Base-by-base conservation (phyloP, 1,140 invertebrate species). In the Dendroctonus valens region DNA sequence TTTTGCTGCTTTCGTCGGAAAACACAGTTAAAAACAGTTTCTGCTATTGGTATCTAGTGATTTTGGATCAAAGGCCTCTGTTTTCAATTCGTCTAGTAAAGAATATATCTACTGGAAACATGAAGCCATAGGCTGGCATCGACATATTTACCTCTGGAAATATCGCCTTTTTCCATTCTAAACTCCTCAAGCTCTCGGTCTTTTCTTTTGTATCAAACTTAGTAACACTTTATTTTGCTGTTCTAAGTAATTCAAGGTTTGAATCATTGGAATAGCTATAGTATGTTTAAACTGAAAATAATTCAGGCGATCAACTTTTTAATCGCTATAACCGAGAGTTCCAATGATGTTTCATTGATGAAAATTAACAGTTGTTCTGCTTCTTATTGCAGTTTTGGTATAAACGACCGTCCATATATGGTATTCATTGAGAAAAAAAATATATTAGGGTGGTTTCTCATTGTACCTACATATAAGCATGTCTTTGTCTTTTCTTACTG, bases 151-250 rank as follows among this genome's bases (percentile, higher is more conserved):
- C 72, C 50, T 68, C 71, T 68, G 12, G 71, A 66, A 52, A 74
- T 69, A 55, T 59, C 49, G 41, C 71, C 70, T 42, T 71, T 70
- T 68, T 74, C 73, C 66, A 69, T 67, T 46, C 68, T 53, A 68
- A 73, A 69, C 59, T 74, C 70, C 42, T 70, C 54, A 9, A 74
- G 64, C 67, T 73, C 71, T 46, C 50, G 69, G 51, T 74, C 72
- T 63, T 74, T n/a, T 74, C 41, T 70, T 72, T 44, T 70, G 51
- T 26, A 74, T n/a, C 14, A 70, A 48, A 44, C 68, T 62, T 42
- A 59, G 59, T 41, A 74, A 57, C 62, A 66, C 65, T 42, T 64
- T 53, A 55, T 74, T 70, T 39, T 65, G 61, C 42, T 60, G 65
- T 59, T 73, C 72, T 40, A 74, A 69, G 41, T 66, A 68, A 49